phyloP scores from a whole-genome alignment of 2,888 invertebrate genomes.

The Pollenia amentaria region DNA sequence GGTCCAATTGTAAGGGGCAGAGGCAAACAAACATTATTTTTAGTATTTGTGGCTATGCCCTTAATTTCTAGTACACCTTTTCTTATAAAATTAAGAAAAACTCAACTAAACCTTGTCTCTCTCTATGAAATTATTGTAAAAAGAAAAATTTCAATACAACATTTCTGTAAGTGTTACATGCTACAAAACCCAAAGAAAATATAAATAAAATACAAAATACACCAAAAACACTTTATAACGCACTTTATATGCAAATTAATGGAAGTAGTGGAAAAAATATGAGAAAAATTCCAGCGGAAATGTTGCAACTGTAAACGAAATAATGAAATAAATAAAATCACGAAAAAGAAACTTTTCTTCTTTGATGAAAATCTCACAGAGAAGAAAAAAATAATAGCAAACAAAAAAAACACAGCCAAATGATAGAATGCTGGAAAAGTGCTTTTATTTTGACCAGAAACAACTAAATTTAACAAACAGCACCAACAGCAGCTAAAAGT shows the following conservation, averaged over 20 bases:
- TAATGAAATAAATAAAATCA: constrained; percentile 61
- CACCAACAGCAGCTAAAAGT: constrained; percentile 26
- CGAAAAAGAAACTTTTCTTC: constrained; percentile 52
- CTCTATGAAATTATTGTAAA: too few species aligned
- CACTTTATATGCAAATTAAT: constrained; percentile 72
- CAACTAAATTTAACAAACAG: constrained; percentile 6
- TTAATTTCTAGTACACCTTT: too few species aligned
- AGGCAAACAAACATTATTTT: too few species aligned
- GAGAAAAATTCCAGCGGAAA: constrained; percentile 63
- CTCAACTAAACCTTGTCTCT: too few species aligned
- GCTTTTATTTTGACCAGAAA: constrained; percentile 44
- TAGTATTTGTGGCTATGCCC: too few species aligned
- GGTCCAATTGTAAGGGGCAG: too few species aligned
- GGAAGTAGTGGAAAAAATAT: constrained; percentile 19
- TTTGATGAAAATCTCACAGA: constrained; percentile 63
- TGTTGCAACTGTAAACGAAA: constrained; percentile 72
- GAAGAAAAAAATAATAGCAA: constrained; percentile 20
- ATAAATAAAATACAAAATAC: constrained; percentile 6
- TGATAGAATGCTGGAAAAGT: constrained; percentile 57
- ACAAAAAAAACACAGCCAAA: constrained; percentile 17
- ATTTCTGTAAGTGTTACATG: constrained; percentile 15
- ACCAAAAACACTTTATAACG: constrained; percentile 47
- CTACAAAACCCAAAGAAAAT: neutral
- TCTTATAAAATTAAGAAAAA: too few species aligned
- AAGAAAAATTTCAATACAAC: neutral